Percentiles rank a stretch among this genome's conserved stretches.
Evolutionary conservation across 2,888 invertebrate species (phyloP).

Genomic region (Arctia plantaginis): DNA sequence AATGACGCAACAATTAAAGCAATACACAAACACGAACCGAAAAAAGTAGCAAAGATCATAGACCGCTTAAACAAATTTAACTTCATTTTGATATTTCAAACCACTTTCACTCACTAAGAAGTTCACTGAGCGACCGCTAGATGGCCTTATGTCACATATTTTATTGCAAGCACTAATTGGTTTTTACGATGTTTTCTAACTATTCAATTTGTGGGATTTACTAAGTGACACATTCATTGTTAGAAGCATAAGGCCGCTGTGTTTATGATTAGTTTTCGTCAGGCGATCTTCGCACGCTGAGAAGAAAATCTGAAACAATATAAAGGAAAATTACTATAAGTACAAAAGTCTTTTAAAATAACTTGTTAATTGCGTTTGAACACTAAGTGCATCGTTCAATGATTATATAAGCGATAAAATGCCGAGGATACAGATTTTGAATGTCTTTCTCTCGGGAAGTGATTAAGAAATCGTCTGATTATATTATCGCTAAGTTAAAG

Average conservation of each 20-base stretch:
- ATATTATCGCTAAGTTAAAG: constrained; percentile 7
- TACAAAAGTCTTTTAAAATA: constrained; percentile 25
- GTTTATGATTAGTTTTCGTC: constrained; percentile 59
- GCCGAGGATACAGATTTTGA: background rate
- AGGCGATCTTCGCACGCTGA: constrained; percentile 60
- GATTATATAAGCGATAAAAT: constrained; percentile 23
- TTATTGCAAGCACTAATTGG: constrained; percentile 45
- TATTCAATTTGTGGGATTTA: constrained; percentile 62
- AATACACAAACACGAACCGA: constrained; percentile 91
- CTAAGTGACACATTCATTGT: constrained; percentile 67
- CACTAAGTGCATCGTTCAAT: background rate
- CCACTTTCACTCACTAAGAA: constrained; percentile 65
- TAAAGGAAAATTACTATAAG: constrained; percentile 54
- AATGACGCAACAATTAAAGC: constrained; percentile 93
- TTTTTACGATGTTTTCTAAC: constrained; percentile 72
- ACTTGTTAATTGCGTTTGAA: constrained; percentile 24
- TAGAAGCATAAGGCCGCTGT: constrained; percentile 47
- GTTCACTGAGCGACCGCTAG: constrained; percentile 65
- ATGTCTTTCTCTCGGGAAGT: constrained; percentile 1
- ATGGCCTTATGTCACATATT: constrained; percentile 80
- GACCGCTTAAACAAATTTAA: constrained; percentile 91
- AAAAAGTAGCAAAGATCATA: constrained; percentile 93
- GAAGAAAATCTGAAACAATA: constrained; percentile 77
- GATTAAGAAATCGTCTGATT: constrained; percentile 7
- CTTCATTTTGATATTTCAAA: constrained; percentile 74